These are phyloP conservation scores for Heliocidaris tuberculata DNA, from an alignment of 35 echinoderm and acorn worm species.

Conservation along the genomic window DNA sequence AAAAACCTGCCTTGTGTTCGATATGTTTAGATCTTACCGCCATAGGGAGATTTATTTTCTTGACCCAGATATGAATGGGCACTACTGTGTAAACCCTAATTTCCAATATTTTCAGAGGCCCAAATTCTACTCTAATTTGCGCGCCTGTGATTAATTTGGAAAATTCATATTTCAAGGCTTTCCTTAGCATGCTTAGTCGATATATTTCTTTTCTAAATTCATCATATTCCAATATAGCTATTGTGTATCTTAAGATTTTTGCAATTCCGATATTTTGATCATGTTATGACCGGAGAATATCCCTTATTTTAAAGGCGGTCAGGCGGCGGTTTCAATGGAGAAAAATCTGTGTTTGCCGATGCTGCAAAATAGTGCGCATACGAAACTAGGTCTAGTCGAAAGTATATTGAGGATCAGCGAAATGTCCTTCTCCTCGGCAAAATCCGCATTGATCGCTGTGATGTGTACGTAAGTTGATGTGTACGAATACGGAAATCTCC, in stretches of 20 bases:
- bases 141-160: neutral
- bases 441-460: too few species aligned
- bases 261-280: neutral
- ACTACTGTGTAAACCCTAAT: neutral
- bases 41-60: conserved; percentile 15
- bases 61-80: neutral
- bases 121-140: neutral
- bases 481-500: too few species aligned
- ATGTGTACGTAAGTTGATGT: too few species aligned
- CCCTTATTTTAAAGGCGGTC: too few species aligned
- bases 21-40: conserved; percentile 18
- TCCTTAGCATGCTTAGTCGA: neutral
- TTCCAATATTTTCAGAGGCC: neutral
- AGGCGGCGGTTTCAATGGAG: too few species aligned
- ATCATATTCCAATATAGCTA: neutral
- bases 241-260: neutral
- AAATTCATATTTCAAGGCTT: neutral
- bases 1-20: conserved; percentile 4
- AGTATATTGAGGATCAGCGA: too few species aligned
- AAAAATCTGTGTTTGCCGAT: too few species aligned
- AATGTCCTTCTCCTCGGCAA: too few species aligned
- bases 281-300: too few species aligned
- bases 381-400: too few species aligned
- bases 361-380: too few species aligned
- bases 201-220: neutral